Base-by-base conservation (phyloP, 2,113 vertebrate species). In the Sapayoa aenigma region DNA sequence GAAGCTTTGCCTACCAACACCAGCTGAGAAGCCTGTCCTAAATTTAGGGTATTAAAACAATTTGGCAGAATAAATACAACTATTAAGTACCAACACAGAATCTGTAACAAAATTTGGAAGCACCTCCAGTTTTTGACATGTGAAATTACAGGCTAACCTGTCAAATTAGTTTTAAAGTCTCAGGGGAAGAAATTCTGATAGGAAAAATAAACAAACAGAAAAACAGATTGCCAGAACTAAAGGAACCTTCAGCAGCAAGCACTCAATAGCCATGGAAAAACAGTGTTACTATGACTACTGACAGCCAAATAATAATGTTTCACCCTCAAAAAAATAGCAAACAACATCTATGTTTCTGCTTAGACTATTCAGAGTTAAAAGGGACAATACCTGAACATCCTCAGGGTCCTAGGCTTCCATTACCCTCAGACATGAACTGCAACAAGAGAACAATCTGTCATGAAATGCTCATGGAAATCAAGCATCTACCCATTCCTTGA, bases 271-370 rank as follows among this genome's bases (percentile, higher is more conserved):
- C 60, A 42, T 24, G 11, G 20, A 52, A 90, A 92, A 92, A 47
- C 72, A 88, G 42, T 27, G 79, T 95, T 94, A 76, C 88, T 88
- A 88, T 90, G 88, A 88, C 90, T 92, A 93, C 92, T 88, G 79
- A 71, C 67, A 94, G 65, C 12, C 22, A 77, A 71, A 33, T 35
- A 84, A 74, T 81, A 93, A 37, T 19, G 55, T 15, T 12, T 71
- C 27, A 58, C 31, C 15, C n/a, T 58, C 3, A 49, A 7, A 31
- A 77, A 50, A 56, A 65, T 2, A 67, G 20, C 46, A 82, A 92
- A 73, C 3, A 53, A 8, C 31, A 73, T 59, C 50, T 83, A 1
- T 67, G 44, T 41, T 91, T 82, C 49, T 30, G 23, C 12, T 35
- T 44, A 39, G 42, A 13, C 20, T 86, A 3, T 46, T 88, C 31